Evolutionary conservation across 92 coral and sea anemone genomes (phyloP).

Genomic region (Zoanthus gigantus): DNA sequence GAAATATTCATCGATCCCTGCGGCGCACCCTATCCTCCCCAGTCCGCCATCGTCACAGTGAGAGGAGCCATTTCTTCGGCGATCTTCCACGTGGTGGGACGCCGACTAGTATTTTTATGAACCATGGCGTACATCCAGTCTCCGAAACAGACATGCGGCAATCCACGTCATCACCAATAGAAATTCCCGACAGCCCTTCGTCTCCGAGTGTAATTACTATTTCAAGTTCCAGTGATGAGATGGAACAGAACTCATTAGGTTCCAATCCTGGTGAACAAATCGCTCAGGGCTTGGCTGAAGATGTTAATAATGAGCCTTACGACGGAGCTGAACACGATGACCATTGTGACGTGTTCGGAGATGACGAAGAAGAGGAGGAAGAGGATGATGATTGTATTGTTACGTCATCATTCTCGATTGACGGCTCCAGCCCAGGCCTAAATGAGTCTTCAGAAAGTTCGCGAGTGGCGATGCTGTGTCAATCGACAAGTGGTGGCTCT

Average conservation of each 20-base stretch:
- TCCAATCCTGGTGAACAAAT: constrained; percentile 66
- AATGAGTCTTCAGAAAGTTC: constrained; percentile 50
- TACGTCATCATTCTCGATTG: constrained; percentile 89
- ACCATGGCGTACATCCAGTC: constrained; percentile 49
- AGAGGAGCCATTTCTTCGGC: constrained; percentile 73
- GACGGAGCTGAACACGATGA: constrained; percentile 55
- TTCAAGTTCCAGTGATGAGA: constrained; percentile 98
- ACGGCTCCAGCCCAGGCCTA: constrained; percentile 79
- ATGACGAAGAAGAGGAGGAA: constrained; percentile 69
- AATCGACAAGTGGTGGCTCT: constrained; percentile 55
- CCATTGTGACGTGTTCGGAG: constrained; percentile 63
- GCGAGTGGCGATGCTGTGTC: constrained; percentile 51
- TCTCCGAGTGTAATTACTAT: constrained; percentile 95
- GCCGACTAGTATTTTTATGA: constrained; percentile 58
- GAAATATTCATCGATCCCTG: constrained; percentile 68
- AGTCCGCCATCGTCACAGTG: constrained; percentile 81
- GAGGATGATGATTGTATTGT: constrained; percentile 89
- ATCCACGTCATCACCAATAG: constrained; percentile 93
- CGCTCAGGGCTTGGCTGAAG: constrained; percentile 47
- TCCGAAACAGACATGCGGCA: constrained; percentile 61
- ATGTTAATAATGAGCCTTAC: constrained; percentile 32
- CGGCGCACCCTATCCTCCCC: constrained; percentile 93
- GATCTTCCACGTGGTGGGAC: constrained; percentile 68
- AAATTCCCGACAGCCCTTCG: constrained; percentile 95
- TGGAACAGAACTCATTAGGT: constrained; percentile 85